phyloP scores from a whole-genome alignment of 2,797 vertebrate species.

The Tachyglossus aculeatus region DNA sequence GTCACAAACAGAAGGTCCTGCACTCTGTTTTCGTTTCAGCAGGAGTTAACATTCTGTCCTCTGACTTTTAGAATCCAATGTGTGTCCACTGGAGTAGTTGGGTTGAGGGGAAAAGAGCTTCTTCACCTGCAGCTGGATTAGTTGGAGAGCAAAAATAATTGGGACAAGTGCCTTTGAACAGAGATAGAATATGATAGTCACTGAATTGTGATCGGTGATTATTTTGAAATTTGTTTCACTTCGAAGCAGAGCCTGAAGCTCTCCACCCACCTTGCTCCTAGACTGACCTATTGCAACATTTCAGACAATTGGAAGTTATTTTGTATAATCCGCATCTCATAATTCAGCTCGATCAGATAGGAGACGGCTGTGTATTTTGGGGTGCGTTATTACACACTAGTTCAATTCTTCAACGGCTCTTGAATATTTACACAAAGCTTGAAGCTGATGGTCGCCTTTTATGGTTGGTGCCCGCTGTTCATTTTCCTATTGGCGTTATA shows the following conservation, averaged over 20 bases:
- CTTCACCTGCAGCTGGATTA: slow-evolving; percentile 60
- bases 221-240: slow-evolving; percentile 14
- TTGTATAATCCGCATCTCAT: slow-evolving; percentile 37
- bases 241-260: background rate
- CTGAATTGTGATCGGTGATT: background rate
- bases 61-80: slow-evolving; percentile 64
- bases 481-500: slow-evolving; percentile 66
- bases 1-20: slow-evolving; percentile 80
- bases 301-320: slow-evolving; percentile 28
- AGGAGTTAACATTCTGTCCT: slow-evolving; percentile 65
- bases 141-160: background rate
- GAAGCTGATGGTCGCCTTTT: too few species aligned
- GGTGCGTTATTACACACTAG: slow-evolving; percentile 53
- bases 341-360: slow-evolving; percentile 53
- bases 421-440: slow-evolving; percentile 60
- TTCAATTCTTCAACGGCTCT: slow-evolving; percentile 55
- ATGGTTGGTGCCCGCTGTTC: slow-evolving; percentile 42
- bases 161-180: slow-evolving; percentile 39
- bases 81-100: slow-evolving; percentile 59
- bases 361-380: slow-evolving; percentile 23
- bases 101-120: slow-evolving; percentile 54
- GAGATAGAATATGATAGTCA: slow-evolving; percentile 60
- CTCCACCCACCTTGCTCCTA: too few species aligned
- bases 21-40: slow-evolving; percentile 72
- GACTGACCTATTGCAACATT: background rate